These are phyloP conservation scores for Selenia dentaria DNA, from an alignment of 2,888 invertebrate genomes.

Conservation along the genomic window DNA sequence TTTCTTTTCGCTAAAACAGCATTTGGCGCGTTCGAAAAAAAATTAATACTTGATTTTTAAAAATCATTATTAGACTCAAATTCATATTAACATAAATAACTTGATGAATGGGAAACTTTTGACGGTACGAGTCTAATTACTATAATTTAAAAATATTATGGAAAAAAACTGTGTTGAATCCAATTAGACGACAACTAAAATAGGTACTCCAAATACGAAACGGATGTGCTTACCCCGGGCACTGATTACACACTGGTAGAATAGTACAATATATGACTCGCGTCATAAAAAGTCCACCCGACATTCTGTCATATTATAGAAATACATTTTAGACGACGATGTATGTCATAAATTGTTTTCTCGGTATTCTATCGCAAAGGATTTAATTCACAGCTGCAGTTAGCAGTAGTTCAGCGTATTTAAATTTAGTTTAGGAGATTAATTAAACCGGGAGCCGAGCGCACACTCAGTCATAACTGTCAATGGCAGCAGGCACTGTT, in stretches of 20 bases:
- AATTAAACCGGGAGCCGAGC: slow-evolving; percentile 62
- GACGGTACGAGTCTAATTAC: too few relatives aligned
- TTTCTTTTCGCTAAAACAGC: too few relatives aligned
- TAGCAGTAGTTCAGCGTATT: slow-evolving; percentile 59
- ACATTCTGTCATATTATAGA: slow-evolving; percentile 39
- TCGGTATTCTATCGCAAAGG: slow-evolving; percentile 44
- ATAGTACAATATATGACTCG: slow-evolving; percentile 45
- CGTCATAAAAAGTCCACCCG: slow-evolving; percentile 45
- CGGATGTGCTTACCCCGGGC: slow-evolving; percentile 30
- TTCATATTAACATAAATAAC: too few relatives aligned
- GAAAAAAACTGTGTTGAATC: slow-evolving; percentile 7
- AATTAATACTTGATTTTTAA: too few relatives aligned
- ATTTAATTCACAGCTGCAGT: slow-evolving; percentile 55
- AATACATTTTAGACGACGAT: slow-evolving; percentile 29
- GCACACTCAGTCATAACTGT: slow-evolving; percentile 67
- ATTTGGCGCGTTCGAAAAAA: too few relatives aligned
- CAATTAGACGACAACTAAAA: slow-evolving; percentile 26
- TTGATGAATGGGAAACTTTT: too few relatives aligned
- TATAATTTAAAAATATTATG: too few relatives aligned
- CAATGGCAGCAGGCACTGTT: slow-evolving; percentile 72
- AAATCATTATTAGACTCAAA: too few relatives aligned
- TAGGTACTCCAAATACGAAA: slow-evolving; percentile 27
- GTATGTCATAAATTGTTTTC: slow-evolving; percentile 45
- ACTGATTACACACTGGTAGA: slow-evolving; percentile 30
- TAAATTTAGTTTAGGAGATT: slow-evolving; percentile 76